Conservation (phyloP, 2,113 vertebrate genomes). For the Syngnathus scovelli region DNA sequence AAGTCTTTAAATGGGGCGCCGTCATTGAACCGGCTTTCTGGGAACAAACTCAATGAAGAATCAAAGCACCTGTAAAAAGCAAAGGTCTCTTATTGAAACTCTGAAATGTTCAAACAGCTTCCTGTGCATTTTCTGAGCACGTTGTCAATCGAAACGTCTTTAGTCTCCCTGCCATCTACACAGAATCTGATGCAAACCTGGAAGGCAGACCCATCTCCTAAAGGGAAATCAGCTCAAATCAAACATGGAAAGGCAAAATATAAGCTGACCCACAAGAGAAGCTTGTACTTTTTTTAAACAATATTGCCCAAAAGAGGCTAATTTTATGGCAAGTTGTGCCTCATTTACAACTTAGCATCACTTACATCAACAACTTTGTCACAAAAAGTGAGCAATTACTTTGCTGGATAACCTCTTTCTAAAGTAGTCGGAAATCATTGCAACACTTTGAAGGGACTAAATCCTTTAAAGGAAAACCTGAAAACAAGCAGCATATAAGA, state of each 20-base stretch:
- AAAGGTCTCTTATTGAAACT: not conserved
- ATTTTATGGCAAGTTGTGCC: conserved; percentile 48
- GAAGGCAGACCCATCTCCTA: conserved; percentile 37
- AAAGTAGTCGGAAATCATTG: conserved; percentile 37
- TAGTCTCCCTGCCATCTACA: conserved; percentile 33
- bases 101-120: conserved; percentile 19
- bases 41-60: conserved; percentile 40
- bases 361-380: conserved; percentile 28
- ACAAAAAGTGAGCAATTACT: conserved; percentile 31
- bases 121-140: conserved; percentile 27
- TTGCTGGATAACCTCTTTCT: conserved; percentile 42
- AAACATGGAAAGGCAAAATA: not conserved
- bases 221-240: conserved; percentile 15
- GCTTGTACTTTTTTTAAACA: conserved; percentile 10
- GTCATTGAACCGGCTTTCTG: conserved; percentile 49
- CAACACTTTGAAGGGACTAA: conserved; percentile 25
- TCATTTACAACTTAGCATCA: conserved; percentile 35
- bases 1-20: conserved; percentile 30
- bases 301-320: conserved; percentile 14
- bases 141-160: conserved; percentile 11
- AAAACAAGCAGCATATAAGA: conserved; percentile 24
- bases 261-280: conserved; percentile 16
- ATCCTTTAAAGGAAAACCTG: conserved; percentile 10
- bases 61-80: conserved; percentile 37
- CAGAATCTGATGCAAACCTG: conserved; percentile 55